phyloP scores from a whole-genome alignment of 2,113 vertebrate species.

The Nyctibius bracteatus region DNA sequence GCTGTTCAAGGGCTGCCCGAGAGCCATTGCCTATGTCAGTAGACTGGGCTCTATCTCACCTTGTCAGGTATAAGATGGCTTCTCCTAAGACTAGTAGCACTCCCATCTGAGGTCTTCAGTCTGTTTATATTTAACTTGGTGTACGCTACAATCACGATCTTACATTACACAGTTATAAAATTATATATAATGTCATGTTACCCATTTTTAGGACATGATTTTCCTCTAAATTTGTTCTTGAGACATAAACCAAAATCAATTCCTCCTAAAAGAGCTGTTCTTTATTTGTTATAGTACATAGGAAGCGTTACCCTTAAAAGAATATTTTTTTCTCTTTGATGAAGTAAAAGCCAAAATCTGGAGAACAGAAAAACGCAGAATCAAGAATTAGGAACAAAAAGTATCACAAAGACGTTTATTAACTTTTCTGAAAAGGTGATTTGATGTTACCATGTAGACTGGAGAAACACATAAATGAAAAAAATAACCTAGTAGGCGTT shows the following conservation, averaged over 20 bases:
- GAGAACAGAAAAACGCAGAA: not conserved
- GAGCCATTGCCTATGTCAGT: not conserved
- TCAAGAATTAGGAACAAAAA: not conserved
- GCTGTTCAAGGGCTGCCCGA: not conserved
- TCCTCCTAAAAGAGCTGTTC: not conserved
- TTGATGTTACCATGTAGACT: not conserved
- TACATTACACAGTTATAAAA: not conserved
- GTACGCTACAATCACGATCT: not conserved
- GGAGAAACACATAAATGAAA: not conserved
- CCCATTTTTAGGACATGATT: not conserved
- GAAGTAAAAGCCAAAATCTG: not conserved
- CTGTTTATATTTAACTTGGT: not conserved
- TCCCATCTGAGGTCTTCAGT: not conserved
- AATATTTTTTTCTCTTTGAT: not conserved
- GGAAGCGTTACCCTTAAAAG: not conserved
- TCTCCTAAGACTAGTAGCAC: not conserved
- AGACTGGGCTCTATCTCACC: not conserved
- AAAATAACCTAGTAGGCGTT: not conserved
- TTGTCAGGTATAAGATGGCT: not conserved
- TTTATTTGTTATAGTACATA: not conserved
- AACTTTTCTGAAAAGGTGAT: not conserved
- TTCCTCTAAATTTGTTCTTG: not conserved
- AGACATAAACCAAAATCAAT: not conserved
- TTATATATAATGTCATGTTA: not conserved
- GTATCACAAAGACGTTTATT: not conserved